Percentiles rank a stretch among this genome's conserved stretches.
These are phyloP conservation scores for Macroglossus sobrinus DNA, from an alignment of 2,113 vertebrate genomes.

Conservation along the genomic window DNA sequence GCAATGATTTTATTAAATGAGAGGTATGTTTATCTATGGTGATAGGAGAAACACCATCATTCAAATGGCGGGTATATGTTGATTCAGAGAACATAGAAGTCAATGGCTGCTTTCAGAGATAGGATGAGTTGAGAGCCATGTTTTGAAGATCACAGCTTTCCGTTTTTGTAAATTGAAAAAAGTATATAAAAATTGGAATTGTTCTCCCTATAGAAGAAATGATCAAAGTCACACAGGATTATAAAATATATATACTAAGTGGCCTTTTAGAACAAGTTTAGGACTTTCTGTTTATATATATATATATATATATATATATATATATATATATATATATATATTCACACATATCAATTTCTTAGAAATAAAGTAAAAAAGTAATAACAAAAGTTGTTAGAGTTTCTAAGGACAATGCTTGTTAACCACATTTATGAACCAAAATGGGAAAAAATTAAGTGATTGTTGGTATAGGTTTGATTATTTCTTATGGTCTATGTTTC, in stretches of 20 bases:
- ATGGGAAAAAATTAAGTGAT: neutral
- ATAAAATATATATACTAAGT: neutral
- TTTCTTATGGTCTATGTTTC: neutral
- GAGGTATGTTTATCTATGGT: neutral
- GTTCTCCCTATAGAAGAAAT: neutral
- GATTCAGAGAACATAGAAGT: neutral
- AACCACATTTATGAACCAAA: neutral
- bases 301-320: no score
- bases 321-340: no score
- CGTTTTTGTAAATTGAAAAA: neutral
- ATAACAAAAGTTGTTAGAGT: neutral
- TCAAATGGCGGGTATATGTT: neutral
- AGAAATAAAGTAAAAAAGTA: neutral
- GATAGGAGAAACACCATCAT: neutral
- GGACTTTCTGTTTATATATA: neutral
- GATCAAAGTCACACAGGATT: neutral
- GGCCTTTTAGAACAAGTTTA: neutral
- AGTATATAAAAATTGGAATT: neutral
- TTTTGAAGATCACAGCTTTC: neutral
- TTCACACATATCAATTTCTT: neutral
- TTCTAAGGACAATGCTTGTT: neutral
- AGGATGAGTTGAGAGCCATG: neutral
- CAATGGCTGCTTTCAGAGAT: neutral
- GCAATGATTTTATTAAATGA: neutral
- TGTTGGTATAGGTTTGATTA: neutral